Evolutionary conservation across 2,888 invertebrate genomes (phyloP).

Genomic region (Calameuta pallipes): DNA sequence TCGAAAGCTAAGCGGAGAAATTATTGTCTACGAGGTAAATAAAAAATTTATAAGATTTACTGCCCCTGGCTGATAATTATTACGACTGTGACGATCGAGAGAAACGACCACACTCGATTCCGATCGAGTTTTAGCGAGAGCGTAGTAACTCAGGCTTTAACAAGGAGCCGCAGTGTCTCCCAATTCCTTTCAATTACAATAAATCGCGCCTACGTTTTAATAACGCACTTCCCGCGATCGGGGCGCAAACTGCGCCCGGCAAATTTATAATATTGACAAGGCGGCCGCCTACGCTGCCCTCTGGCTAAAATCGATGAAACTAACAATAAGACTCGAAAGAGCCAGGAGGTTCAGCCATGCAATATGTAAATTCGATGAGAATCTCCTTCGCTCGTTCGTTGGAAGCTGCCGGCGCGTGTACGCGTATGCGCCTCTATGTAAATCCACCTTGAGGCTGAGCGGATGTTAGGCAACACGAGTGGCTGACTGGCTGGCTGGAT

Average conservation of each 20-base stretch:
- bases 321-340: background rate
- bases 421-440: background rate
- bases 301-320: constrained; percentile 4
- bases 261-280: constrained; percentile 42
- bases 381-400: constrained; percentile 2
- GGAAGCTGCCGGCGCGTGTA: background rate
- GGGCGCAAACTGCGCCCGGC: constrained; percentile 30
- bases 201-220: constrained; percentile 34
- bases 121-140: background rate
- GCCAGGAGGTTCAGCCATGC: background rate
- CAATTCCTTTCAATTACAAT: constrained; percentile 19
- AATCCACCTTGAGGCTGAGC: constrained; percentile 26
- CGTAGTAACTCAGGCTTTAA: background rate
- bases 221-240: constrained; percentile 27
- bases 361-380: constrained; percentile 20
- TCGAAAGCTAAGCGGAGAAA: too few relatives aligned
- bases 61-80: too few relatives aligned
- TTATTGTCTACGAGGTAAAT: too few relatives aligned
- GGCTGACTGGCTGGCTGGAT: constrained; percentile 37
- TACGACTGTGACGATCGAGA: too few relatives aligned
- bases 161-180: constrained; percentile 4
- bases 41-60: too few relatives aligned
- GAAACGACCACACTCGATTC: too few relatives aligned
- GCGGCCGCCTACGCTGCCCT: constrained; percentile 16
- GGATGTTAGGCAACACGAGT: constrained; percentile 56